A percentile compares a stretch with the other conserved stretches of the same genome.
phyloP scores from a whole-genome alignment of 2,113 vertebrate genomes.

The Abramis brama region DNA sequence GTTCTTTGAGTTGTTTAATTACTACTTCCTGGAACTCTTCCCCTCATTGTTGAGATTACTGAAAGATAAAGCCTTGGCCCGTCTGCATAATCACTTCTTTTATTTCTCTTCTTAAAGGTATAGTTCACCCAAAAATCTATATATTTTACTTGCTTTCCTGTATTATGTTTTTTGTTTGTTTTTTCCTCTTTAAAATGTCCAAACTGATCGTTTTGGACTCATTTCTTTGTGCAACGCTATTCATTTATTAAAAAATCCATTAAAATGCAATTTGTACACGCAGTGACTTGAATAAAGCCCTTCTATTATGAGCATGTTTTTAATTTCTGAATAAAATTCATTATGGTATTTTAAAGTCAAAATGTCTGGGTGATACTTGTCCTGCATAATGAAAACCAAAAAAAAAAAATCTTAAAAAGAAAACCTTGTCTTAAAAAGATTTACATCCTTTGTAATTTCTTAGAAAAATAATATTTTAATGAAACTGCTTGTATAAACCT shows the following conservation, averaged over 20 bases:
- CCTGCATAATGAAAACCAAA: no score
- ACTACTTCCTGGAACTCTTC: slow-evolving; percentile 52
- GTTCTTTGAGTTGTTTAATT: slow-evolving; percentile 58
- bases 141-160: not conserved
- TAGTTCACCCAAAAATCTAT: not conserved
- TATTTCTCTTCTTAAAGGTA: not conserved
- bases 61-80: slow-evolving; percentile 37
- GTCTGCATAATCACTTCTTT: not conserved
- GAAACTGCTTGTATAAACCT: no score
- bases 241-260: not conserved
- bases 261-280: not conserved
- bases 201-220: not conserved
- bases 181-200: not conserved
- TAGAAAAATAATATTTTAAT: no score
- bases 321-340: not conserved
- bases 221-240: not conserved
- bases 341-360: no score
- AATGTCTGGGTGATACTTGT: no score
- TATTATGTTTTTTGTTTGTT: not conserved
- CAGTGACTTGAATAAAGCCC: not conserved
- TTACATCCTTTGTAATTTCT: no score
- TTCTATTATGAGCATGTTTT: not conserved
- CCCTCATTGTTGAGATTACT: slow-evolving; percentile 50
- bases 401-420: no score
- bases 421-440: no score